phyloP scores from a whole-genome alignment of 2,888 invertebrate species.

The Eupithecia inturbata region DNA sequence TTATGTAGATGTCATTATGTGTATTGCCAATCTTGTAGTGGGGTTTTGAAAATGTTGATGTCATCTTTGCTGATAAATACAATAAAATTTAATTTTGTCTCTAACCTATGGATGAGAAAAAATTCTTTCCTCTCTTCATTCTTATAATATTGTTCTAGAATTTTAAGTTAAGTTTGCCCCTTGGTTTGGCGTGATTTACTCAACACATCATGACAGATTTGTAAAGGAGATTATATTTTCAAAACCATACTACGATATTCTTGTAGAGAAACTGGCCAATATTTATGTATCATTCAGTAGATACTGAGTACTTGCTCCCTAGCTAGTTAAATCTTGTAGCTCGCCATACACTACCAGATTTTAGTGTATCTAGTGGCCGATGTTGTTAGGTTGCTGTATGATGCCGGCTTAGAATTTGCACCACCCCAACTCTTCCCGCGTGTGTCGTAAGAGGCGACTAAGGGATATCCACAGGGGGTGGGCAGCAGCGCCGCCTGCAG shows the following conservation, averaged over 20 bases:
- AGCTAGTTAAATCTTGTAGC: constrained; percentile 43
- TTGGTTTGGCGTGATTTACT: background rate
- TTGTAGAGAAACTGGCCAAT: background rate
- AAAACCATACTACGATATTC: constrained; percentile 8
- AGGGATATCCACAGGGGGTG: too few species aligned
- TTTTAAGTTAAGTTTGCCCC: background rate
- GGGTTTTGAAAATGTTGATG: constrained; percentile 20
- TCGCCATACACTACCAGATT: constrained; percentile 48
- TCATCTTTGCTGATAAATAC: background rate
- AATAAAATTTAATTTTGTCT: background rate
- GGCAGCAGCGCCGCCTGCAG: too few species aligned
- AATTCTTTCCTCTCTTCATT: too few species aligned
- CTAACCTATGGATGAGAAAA: background rate
- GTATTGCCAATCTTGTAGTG: constrained; percentile 16
- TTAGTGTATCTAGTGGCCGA: constrained; percentile 41
- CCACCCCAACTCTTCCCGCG: too few species aligned
- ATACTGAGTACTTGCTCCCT: constrained; percentile 50
- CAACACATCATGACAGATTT: background rate
- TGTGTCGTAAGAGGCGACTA: too few species aligned
- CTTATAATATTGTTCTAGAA: too few species aligned
- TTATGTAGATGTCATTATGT: constrained; percentile 25
- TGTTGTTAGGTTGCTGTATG: constrained; percentile 36
- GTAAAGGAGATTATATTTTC: background rate
- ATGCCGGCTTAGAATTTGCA: too few species aligned
- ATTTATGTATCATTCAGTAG: constrained; percentile 51